Evolutionary conservation across 2,888 invertebrate genomes (phyloP).

Genomic region (Drosophila paranaensis): DNA sequence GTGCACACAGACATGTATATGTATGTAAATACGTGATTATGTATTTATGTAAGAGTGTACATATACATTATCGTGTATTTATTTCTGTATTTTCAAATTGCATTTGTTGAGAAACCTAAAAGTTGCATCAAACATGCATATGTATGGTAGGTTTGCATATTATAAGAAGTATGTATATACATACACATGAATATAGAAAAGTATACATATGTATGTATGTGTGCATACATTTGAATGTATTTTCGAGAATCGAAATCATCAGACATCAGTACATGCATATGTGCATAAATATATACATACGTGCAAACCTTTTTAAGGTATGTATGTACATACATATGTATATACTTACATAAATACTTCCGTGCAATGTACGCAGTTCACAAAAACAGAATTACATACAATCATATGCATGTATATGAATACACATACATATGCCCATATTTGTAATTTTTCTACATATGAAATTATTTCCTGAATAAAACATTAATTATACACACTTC

Average conservation of each 20-base stretch:
- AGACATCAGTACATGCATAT: not conserved
- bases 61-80: not conserved
- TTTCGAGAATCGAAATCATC: not conserved
- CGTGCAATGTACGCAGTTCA: too few species aligned
- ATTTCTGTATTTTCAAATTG: not conserved
- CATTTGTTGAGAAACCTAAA: not conserved
- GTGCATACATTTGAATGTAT: not conserved
- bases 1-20: not conserved
- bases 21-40: not conserved
- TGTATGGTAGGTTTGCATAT: too few species aligned
- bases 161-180: not conserved
- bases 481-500: not conserved
- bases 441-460: too few species aligned
- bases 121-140: not conserved
- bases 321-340: not conserved
- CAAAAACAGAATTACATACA: not conserved
- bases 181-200: too few species aligned
- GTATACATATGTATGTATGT: too few species aligned
- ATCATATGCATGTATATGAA: too few species aligned
- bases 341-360: not conserved
- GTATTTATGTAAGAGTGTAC: too few species aligned
- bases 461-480: not conserved
- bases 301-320: not conserved
- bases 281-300: too few species aligned
- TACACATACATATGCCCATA: not conserved